Evolutionary conservation across 2,888 invertebrate species (phyloP), one percentile per base, ranked within the genome.

Genomic region (Sclerodermus sp.): DNA sequence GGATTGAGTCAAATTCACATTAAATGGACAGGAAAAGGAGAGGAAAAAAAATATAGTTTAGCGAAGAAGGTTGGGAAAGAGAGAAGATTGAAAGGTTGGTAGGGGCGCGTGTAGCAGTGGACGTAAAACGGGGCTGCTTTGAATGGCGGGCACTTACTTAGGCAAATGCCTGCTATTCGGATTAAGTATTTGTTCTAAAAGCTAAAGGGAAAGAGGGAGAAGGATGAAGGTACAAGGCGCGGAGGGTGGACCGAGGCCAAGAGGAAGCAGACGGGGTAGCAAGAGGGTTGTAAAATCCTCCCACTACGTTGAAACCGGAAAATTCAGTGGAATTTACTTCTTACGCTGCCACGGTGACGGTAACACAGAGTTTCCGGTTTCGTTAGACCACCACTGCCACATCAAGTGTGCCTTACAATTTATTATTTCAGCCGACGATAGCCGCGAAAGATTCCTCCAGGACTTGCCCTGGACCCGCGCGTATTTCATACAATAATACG

Each of bases 181-280:
- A 76, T 75, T 75, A 74, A 76, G 76, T 76, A 74, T 75, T 71
- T 75, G 74, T 74, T 74, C 67, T 73, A 71, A 73, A 74, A 74
- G 73, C 70, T 65, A 58, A 67, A 66, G 66, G 68, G 60, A 57
- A 60, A 55, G 60, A 55, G 50, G 57, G 55, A 47, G 58, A 55
- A 45, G 50, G 51, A 56, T 47, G 47, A 53, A 51, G 55, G 47
- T 45, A 41, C 38, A 43, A 43, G 43, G 44, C 16, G 45, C 6
- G 34, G 45, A 53, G 45, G 44, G 39, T 48, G 46, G 45, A 43
- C 49, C 42, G 44, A 41, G 12, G 32, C 41, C 30, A 12, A 1
- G 36, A 16, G 37, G 29, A 34, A 31, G 34, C 36, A 46, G 23
- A 42, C 18, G 52, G 53, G 29, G 50, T 48, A 46, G 53, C 53